phyloP scores from a whole-genome alignment of 2,113 vertebrate species.

The Zeus faber region DNA sequence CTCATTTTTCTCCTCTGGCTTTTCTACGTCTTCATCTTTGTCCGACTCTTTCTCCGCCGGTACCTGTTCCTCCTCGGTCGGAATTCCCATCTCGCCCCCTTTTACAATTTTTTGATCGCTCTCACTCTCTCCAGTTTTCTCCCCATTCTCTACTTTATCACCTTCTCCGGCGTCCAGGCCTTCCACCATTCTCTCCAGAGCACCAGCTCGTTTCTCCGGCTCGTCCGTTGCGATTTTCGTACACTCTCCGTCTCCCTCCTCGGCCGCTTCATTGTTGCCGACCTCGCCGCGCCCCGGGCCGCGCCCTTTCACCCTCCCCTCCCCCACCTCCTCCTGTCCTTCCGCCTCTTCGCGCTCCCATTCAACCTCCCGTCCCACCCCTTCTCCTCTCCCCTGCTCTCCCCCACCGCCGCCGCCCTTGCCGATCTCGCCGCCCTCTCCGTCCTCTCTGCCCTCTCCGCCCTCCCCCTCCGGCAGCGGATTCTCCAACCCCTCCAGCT shows the following conservation, averaged over 20 bases:
- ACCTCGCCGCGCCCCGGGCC: constrained; percentile 28
- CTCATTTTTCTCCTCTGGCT: no score
- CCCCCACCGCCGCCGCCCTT: not conserved
- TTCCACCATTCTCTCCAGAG: constrained; percentile 19
- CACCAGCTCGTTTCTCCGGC: not conserved
- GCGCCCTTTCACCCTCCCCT: constrained; percentile 13
- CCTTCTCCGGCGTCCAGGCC: not conserved
- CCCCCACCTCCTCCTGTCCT: constrained; percentile 44
- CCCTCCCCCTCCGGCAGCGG: constrained; percentile 12
- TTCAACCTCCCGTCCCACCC: constrained; percentile 37
- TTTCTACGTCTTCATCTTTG: no score
- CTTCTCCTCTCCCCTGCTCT: constrained; percentile 23
- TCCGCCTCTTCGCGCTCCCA: constrained; percentile 53
- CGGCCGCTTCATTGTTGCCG: constrained; percentile 32
- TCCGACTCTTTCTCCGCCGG: constrained; percentile 7
- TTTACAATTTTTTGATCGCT: constrained; percentile 33
- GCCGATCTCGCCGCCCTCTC: no score
- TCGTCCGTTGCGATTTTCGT: constrained; percentile 45
- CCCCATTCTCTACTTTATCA: constrained; percentile 7
- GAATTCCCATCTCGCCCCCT: constrained; percentile 44
- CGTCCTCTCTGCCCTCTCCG: constrained; percentile 12
- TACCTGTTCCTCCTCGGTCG: constrained; percentile 20
- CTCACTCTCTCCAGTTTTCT: constrained; percentile 13
- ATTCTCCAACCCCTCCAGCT: constrained; percentile 53
- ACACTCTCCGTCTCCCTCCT: constrained; percentile 52